Evolutionary conservation across 53 echinoderm and acorn worm species (phyloP).

Genomic region (Temnopleurus reevesii): DNA sequence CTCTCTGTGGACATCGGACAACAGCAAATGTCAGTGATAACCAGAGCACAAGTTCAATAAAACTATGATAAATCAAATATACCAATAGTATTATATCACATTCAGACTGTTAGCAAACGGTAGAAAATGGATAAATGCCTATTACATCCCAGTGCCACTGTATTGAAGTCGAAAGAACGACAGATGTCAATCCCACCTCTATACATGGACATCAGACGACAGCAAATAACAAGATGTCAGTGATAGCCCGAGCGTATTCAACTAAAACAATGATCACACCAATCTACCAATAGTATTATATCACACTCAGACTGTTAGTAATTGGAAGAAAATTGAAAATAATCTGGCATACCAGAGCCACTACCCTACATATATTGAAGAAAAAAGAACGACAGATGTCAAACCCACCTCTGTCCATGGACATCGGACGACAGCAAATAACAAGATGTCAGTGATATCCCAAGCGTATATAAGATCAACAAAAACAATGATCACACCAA

Average conservation of each 20-base stretch:
- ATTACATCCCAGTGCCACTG: background rate
- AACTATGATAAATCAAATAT: too few relatives aligned
- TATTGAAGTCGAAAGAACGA: background rate
- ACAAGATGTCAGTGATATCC: background rate
- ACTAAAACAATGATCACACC: background rate
- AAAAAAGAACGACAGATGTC: background rate
- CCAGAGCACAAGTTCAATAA: too few relatives aligned
- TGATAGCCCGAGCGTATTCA: background rate
- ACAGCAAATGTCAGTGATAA: too few relatives aligned
- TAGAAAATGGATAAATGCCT: background rate
- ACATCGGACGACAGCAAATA: background rate
- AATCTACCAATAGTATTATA: background rate
- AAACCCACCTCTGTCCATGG: background rate
- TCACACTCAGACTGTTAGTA: too few relatives aligned
- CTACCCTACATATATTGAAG: background rate
- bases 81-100: too few relatives aligned
- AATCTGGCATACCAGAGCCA: background rate
- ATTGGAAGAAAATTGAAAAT: background rate
- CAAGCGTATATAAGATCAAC: conserved; percentile 6
- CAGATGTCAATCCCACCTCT: background rate
- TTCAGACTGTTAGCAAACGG: background rate
- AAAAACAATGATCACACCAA: too few relatives aligned
- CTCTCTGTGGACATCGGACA: too few relatives aligned
- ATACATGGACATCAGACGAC: background rate
- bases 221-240: conserved; percentile 5